These are phyloP conservation scores for Ctenopoma kingsleyae DNA, from an alignment of 2,797 vertebrate genomes.

Conservation along the genomic window DNA sequence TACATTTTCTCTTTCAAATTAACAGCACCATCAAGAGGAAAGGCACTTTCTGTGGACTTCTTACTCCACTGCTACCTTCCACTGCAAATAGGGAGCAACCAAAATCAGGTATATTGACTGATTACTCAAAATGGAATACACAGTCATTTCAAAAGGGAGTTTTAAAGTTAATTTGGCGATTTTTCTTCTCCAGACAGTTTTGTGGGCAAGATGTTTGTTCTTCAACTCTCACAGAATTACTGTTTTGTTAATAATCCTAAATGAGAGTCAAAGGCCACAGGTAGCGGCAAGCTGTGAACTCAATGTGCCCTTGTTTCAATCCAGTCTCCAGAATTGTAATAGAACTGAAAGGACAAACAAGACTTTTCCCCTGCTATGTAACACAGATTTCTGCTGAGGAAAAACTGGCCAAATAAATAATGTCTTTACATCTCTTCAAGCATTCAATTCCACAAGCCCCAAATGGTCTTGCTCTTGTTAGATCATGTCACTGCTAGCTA, in stretches of 20 bases:
- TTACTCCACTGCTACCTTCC: constrained; percentile 70
- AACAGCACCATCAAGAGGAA: constrained; percentile 96
- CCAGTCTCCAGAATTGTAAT: constrained; percentile 31
- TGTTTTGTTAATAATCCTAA: constrained; percentile 2
- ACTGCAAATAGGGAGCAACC: constrained; percentile 51
- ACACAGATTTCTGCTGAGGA: constrained; percentile 12
- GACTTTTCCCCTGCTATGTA: not conserved
- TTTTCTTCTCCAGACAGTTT: constrained; percentile 31
- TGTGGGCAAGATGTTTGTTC: constrained; percentile 17
- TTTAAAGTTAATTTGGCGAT: constrained; percentile 21
- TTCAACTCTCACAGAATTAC: constrained; percentile 24
- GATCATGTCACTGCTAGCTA: constrained; percentile 46
- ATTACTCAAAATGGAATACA: constrained; percentile 32
- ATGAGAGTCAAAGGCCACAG: constrained; percentile 16
- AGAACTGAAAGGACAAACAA: constrained; percentile 21
- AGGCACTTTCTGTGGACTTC: constrained; percentile 96
- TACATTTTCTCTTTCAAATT: constrained; percentile 75
- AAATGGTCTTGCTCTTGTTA: constrained; percentile 38
- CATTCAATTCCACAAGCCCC: constrained; percentile 31
- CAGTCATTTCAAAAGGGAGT: constrained; percentile 27
- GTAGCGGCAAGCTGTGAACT: constrained; percentile 18
- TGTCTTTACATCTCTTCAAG: constrained; percentile 33
- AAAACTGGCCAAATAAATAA: constrained; percentile 31
- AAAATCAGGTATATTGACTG: constrained; percentile 38
- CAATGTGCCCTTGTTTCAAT: constrained; percentile 16